A percentile compares a stretch with the other conserved stretches of the same genome.
These are phyloP conservation scores for Osmerus eperlanus DNA, from an alignment of 2,113 vertebrate species.

Conservation along the genomic window DNA sequence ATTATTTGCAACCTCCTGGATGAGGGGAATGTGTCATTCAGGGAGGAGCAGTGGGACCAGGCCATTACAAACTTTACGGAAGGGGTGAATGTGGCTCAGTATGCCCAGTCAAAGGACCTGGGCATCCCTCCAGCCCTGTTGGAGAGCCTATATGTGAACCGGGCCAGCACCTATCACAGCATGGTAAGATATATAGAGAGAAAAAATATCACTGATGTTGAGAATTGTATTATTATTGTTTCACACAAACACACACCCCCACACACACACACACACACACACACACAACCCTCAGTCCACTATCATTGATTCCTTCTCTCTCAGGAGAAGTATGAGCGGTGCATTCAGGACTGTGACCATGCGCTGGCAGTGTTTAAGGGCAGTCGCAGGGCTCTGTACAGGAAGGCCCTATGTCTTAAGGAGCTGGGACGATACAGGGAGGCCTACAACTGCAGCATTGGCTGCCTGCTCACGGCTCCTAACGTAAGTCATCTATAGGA, in stretches of 20 bases:
- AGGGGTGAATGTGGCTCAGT: conserved; percentile 82
- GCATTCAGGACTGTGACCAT: conserved; percentile 82
- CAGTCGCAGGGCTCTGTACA: conserved; percentile 82
- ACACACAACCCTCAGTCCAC: background rate
- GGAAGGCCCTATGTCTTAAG: conserved; percentile 86
- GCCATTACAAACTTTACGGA: conserved; percentile 83
- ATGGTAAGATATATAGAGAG: conserved; percentile 75
- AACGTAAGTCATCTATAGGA: conserved; percentile 3
- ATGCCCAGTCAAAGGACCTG: conserved; percentile 78
- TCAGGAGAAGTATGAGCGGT: conserved; percentile 80
- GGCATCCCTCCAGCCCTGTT: conserved; percentile 76
- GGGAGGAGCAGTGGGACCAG: conserved; percentile 75
- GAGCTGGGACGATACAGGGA: conserved; percentile 83
- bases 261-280: no score
- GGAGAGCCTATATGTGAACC: conserved; percentile 87
- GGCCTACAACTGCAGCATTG: conserved; percentile 85
- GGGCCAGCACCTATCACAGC: conserved; percentile 83
- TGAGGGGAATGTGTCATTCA: conserved; percentile 86
- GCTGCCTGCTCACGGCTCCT: conserved; percentile 73
- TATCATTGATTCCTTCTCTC: background rate
- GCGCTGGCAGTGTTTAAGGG: conserved; percentile 78
- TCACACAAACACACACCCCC: no score
- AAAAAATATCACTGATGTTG: no score
- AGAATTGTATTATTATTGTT: no score
- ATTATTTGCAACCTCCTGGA: conserved; percentile 86